Conservation (phyloP, 92 coral and sea anemone species). For the Hydrozoanthus gracilis region DNA sequence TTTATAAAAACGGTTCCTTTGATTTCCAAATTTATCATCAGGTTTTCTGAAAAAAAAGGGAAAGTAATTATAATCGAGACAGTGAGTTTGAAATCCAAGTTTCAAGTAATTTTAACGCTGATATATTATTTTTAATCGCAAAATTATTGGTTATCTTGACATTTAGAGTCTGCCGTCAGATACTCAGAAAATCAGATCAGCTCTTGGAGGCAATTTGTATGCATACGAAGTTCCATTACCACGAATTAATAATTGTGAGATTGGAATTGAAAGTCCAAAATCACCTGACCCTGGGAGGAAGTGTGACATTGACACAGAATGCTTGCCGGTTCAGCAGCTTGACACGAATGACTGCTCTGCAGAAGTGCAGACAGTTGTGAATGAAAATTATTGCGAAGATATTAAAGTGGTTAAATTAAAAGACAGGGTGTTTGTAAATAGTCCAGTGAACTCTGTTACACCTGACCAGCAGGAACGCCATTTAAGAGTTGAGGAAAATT, state of each 20-base stretch:
- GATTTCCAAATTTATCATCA: no score
- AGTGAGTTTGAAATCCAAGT: no score
- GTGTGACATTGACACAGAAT: slow-evolving; percentile 2
- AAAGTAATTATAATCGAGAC: no score
- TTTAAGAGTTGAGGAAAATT: slow-evolving; percentile 78
- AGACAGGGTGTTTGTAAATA: slow-evolving; percentile 29
- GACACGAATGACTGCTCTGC: neutral
- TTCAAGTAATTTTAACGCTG: neutral
- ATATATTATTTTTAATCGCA: neutral
- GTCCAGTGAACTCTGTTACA: slow-evolving; percentile 30
- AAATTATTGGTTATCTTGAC: neutral
- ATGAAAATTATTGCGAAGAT: slow-evolving; percentile 14
- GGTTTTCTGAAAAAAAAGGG: no score
- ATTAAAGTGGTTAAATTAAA: slow-evolving; percentile 34
- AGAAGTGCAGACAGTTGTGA: slow-evolving; percentile 11
- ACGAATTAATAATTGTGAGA: slow-evolving; percentile 52
- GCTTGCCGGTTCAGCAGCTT: slow-evolving; percentile 38
- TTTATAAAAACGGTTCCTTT: no score
- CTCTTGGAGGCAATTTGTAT: slow-evolving; percentile 86
- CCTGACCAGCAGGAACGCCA: slow-evolving; percentile 54
- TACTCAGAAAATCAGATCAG: slow-evolving; percentile 90
- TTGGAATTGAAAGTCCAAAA: slow-evolving; percentile 35
- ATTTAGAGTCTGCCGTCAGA: slow-evolving; percentile 90
- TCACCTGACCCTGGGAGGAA: slow-evolving; percentile 44
- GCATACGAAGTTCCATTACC: slow-evolving; percentile 92